Percentiles rank a stretch among this genome's conserved stretches.
phyloP scores from a whole-genome alignment of 2,888 invertebrate species.

The Bombyx huttoni region DNA sequence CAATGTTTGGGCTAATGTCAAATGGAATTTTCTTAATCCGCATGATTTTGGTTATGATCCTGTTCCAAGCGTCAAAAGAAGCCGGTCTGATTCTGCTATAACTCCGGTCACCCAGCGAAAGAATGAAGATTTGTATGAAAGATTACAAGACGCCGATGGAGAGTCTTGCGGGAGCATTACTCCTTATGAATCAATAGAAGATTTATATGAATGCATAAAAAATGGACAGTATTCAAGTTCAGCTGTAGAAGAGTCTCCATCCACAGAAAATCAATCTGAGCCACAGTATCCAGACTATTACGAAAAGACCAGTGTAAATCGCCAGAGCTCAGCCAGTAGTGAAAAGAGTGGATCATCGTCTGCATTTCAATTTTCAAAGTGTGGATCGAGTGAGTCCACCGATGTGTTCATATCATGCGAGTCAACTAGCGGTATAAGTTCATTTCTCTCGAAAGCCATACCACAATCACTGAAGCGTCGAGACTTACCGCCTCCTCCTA shows the following conservation, averaged over 20 bases:
- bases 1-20: slow-evolving; percentile 63
- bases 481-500: slow-evolving; percentile 49
- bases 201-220: slow-evolving; percentile 64
- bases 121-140: slow-evolving; percentile 61
- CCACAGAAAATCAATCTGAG: slow-evolving; percentile 55
- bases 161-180: slow-evolving; percentile 63
- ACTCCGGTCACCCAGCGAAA: slow-evolving; percentile 46
- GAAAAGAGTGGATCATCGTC: slow-evolving; percentile 63
- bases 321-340: slow-evolving; percentile 60
- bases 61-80: slow-evolving; percentile 53
- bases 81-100: slow-evolving; percentile 59
- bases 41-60: slow-evolving; percentile 61
- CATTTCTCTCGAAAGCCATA: slow-evolving; percentile 45
- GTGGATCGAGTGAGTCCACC: slow-evolving; percentile 60
- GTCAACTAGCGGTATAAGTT: slow-evolving; percentile 59
- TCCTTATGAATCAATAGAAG: slow-evolving; percentile 66
- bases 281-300: slow-evolving; percentile 57
- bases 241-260: slow-evolving; percentile 52
- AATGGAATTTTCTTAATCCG: slow-evolving; percentile 62
- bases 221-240: slow-evolving; percentile 54
- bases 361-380: slow-evolving; percentile 66
- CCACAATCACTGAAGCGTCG: slow-evolving; percentile 48
- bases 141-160: slow-evolving; percentile 40
- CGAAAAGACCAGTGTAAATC: slow-evolving; percentile 49
- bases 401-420: slow-evolving; percentile 61